These are phyloP conservation scores for Pseudochaenichthys georgianus DNA, from an alignment of 2,797 vertebrate genomes.

Conservation along the genomic window DNA sequence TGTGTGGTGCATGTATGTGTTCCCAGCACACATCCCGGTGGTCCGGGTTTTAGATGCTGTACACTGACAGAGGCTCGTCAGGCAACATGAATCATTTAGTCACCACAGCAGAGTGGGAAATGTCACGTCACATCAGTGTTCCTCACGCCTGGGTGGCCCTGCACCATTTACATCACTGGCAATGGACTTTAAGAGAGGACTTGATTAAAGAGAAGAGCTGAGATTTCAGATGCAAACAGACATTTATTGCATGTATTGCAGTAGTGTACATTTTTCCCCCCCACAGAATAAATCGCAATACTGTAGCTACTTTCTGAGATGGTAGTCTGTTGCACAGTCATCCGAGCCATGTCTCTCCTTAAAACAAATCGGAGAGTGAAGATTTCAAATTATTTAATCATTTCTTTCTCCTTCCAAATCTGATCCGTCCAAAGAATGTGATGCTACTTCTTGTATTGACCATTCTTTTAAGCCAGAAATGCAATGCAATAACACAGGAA, in stretches of 20 bases:
- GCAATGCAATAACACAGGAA: constrained; percentile 63
- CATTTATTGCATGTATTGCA: constrained; percentile 72
- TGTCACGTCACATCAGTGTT: constrained; percentile 82
- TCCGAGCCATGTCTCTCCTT: constrained; percentile 42
- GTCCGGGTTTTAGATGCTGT: constrained; percentile 64
- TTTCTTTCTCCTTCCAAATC: constrained; percentile 41
- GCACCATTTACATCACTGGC: constrained; percentile 57
- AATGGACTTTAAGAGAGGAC: constrained; percentile 50
- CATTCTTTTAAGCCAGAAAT: constrained; percentile 57
- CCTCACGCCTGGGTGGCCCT: constrained; percentile 62
- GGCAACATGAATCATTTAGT: constrained; percentile 88
- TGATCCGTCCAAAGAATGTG: constrained; percentile 52
- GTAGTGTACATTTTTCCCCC: constrained; percentile 64
- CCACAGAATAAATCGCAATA: constrained; percentile 70
- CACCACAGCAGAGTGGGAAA: constrained; percentile 82
- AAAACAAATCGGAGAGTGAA: constrained; percentile 33
- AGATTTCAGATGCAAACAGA: constrained; percentile 75
- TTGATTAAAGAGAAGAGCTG: constrained; percentile 74
- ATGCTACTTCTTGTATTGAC: constrained; percentile 70
- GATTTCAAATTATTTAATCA: constrained; percentile 50
- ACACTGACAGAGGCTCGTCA: constrained; percentile 80
- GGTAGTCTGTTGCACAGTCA: constrained; percentile 53
- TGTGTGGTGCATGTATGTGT: constrained; percentile 45
- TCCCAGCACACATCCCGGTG: constrained; percentile 48
- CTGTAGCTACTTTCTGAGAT: constrained; percentile 61